Base-by-base conservation (phyloP, 2,797 vertebrate genomes). In the Sebastes taczanowskii region DNA sequence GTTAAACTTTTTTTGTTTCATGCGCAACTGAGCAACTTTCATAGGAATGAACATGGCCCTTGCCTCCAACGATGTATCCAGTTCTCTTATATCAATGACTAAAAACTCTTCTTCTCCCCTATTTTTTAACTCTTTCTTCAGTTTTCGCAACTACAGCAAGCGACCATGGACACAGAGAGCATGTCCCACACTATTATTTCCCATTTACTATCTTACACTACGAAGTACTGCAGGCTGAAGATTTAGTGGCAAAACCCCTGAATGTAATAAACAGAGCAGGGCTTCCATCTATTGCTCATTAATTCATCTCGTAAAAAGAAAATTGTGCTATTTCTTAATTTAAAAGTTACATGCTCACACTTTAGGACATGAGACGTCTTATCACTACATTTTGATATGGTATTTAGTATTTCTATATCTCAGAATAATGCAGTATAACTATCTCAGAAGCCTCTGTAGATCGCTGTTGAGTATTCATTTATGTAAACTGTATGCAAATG, bases 401-500 rank as follows among this genome's bases (percentile, higher is more conserved):
- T 42, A 62, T 77, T 81, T 55, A 71, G 32, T 72, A 42, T 82
- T 83, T 81, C 34, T 83, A 3, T 52, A 52, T 75, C 25, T 84
- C 49, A 69, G 46, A 75, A 84, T 69, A 72, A 76, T 76, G n/a
- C 18, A 32, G 11, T 66, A 32, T 77, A 46, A 63, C 20, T 80
- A 35, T 80, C 82, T 66, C 10, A 81, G 78, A 76, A 81, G 77
- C 69, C 59, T 60, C 63, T 75, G 76, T 74, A 76, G 61, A 83
- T 79, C 34, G 52, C 61, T 74, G 87, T 91, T 94, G 86, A 78
- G 90, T 94, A 95, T 96, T 95, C 89, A 94, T 95, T 92, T 95
- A 95, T 95, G 94, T 94, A 94, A 95, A 96, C 91, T 90, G 85
- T 91, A 95, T 96, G 95, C 94, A 93, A 95, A 95, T 94, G 78